Evolutionary conservation across 1,140 invertebrate genomes (phyloP).

Genomic region (Trichogramma pretiosum): DNA sequence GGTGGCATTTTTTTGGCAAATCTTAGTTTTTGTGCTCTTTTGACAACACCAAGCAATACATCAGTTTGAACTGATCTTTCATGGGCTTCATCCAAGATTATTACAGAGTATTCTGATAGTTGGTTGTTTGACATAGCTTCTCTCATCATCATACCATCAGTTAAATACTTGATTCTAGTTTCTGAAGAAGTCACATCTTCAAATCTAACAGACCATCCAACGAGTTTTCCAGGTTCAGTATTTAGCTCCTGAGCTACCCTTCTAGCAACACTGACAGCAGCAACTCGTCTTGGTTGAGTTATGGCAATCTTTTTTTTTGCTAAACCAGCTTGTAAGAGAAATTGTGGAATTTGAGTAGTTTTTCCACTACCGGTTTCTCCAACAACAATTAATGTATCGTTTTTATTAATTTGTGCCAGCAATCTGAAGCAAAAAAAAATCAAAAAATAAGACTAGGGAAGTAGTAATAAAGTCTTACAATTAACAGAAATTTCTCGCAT

Average conservation of each 20-base stretch:
- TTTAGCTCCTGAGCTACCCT: slow-evolving; percentile 75
- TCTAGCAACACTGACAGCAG: slow-evolving; percentile 81
- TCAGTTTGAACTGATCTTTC: slow-evolving; percentile 94
- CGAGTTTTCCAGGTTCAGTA: slow-evolving; percentile 56
- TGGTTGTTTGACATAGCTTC: slow-evolving; percentile 73
- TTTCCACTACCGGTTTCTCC: slow-evolving; percentile 87
- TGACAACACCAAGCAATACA: slow-evolving; percentile 77
- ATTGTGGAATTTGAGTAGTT: slow-evolving; percentile 84
- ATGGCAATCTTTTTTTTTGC: slow-evolving; percentile 62
- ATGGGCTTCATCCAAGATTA: slow-evolving; percentile 96
- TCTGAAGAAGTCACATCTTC: slow-evolving; percentile 68
- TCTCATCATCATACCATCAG: slow-evolving; percentile 89
- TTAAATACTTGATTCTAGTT: slow-evolving; percentile 83
- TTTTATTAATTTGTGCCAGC: slow-evolving; percentile 46
- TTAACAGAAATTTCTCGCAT: too few species aligned
- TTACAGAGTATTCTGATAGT: slow-evolving; percentile 67
- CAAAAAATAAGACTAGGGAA: too few species aligned
- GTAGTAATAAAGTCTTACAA: too few species aligned
- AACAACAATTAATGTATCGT: slow-evolving; percentile 65
- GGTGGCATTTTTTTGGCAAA: slow-evolving; percentile 50
- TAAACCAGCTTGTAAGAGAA: slow-evolving; percentile 42
- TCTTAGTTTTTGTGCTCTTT: slow-evolving; percentile 67
- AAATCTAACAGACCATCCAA: slow-evolving; percentile 90
- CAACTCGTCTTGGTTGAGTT: slow-evolving; percentile 85
- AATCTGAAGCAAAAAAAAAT: slow-evolving; percentile 42